Conservation (phyloP, 2,797 vertebrate genomes). For the Diplodus puntazzo region DNA sequence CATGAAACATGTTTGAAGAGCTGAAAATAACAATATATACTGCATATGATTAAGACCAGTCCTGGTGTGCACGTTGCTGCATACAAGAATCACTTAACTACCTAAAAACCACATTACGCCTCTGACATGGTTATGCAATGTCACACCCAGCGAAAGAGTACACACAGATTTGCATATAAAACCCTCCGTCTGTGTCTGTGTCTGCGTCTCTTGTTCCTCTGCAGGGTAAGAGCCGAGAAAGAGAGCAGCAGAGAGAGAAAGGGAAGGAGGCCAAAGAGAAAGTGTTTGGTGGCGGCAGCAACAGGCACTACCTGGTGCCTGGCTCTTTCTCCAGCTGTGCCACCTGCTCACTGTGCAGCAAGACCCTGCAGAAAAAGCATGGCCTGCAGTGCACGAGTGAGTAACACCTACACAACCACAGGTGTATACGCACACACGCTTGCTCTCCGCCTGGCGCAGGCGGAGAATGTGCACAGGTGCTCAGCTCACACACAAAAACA, state of each 20-base stretch:
- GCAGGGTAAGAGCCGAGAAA: constrained; percentile 94
- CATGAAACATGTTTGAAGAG: neutral
- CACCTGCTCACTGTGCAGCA: constrained; percentile 93
- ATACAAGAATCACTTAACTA: neutral
- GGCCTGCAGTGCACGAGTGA: constrained; percentile 94
- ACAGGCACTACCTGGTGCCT: constrained; percentile 86
- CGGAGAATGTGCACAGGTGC: constrained; percentile 40
- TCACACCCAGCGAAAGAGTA: constrained; percentile 8
- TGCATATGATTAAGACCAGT: constrained; percentile 3
- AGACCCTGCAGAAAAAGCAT: constrained; percentile 89
- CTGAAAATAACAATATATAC: no score
- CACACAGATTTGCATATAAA: constrained; percentile 28
- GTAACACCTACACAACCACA: constrained; percentile 78
- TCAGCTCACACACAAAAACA: constrained; percentile 30
- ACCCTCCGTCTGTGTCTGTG: constrained; percentile 16
- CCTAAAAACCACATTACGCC: neutral
- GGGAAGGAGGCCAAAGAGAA: constrained; percentile 84
- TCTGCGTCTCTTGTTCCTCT: constrained; percentile 55
- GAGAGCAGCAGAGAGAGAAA: constrained; percentile 87
- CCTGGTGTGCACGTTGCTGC: constrained; percentile 16
- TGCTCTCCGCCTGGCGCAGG: constrained; percentile 18
- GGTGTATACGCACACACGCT: constrained; percentile 48
- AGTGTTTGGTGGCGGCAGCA: constrained; percentile 63
- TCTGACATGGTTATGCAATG: constrained; percentile 21
- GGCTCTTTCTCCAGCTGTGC: constrained; percentile 89